Evolutionary conservation across 2,888 invertebrate species (phyloP), one percentile per base, ranked within the genome.

Genomic region (Achlya flavicornis): DNA sequence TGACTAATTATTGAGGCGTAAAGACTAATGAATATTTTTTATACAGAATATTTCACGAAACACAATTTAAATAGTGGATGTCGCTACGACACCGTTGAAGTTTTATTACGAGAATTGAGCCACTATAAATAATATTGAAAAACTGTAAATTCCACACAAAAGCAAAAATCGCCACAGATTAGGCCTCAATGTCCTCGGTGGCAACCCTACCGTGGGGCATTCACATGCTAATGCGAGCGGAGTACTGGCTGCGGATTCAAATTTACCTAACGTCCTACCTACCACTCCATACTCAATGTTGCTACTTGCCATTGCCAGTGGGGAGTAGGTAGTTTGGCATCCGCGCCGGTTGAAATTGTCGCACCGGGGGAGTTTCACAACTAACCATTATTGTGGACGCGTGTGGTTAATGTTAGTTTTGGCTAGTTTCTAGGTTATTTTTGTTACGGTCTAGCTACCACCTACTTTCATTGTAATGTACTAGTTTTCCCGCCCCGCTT

Each of bases 211-310:
- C 26, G 41, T n/a, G 11, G 46, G 32, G 63, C 65, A 71, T 72
- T 73, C 72, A 71, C 66, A 79, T 77, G 74, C 70, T 77, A 80
- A 78, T 79, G 66, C 64, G 63, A 41, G 61, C 66, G 61, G 64
- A 67, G 60, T 68, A 70, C 65, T 68, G 58, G 64, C 65, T 67
- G 68, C 61, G 61, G 66, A 71, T 68, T 66, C 67, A 67, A 62
- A 69, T 69, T 12, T 61, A 38, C n/a, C 57, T 53, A 53, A 3
- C 35, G 8, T 5, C 11, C 41, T 38, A 43, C 60, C 53, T 61
- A 57, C 19, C 53, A 53, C 53, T 53, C 53, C 53, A 53, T 53
- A 53, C 53, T 53, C 16, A 48, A 48, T 48, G 48, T 48, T 16
- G 14, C 46, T 46, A 46, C 46, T 48, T 53, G 19, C 53, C 7